A percentile compares a stretch with the other conserved stretches of the same genome.
Evolutionary conservation across 2,113 vertebrate species (phyloP).

Genomic region (Cynocephalus volans): DNA sequence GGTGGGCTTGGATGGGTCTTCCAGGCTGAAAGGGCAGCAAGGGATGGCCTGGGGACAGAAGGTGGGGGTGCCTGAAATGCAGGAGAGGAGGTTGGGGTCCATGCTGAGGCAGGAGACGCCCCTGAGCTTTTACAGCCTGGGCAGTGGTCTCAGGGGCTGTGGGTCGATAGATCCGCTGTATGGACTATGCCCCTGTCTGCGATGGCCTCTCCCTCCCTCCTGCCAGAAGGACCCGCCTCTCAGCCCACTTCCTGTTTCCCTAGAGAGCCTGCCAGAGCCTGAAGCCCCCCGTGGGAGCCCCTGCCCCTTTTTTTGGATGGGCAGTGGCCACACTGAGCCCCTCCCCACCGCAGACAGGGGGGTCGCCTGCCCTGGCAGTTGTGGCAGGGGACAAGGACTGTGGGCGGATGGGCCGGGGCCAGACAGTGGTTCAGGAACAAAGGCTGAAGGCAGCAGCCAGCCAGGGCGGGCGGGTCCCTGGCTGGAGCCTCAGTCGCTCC

Average conservation of each 20-base stretch:
- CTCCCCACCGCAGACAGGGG: neutral
- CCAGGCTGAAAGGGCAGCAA: no score
- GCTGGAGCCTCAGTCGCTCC: neutral
- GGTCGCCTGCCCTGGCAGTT: neutral
- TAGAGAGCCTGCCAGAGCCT: no score
- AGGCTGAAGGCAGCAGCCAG: neutral
- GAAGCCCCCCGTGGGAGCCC: neutral
- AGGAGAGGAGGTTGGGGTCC: no score
- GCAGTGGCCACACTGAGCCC: neutral
- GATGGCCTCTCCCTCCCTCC: no score
- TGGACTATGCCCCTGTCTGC: neutral
- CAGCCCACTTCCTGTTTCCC: neutral
- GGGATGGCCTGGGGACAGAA: no score
- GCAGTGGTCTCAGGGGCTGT: neutral
- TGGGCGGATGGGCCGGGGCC: neutral
- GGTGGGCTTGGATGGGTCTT: no score
- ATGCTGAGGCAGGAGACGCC: no score
- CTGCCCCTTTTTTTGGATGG: neutral
- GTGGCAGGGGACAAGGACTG: no score
- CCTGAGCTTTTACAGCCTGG: neutral
- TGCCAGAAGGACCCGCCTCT: neutral
- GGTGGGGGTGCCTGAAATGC: no score
- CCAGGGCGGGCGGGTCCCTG: neutral
- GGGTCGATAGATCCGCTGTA: neutral
- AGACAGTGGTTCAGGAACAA: neutral